These are phyloP conservation scores for Smittia sp. DNA, from an alignment of 2,888 invertebrate species.

Conservation along the genomic window DNA sequence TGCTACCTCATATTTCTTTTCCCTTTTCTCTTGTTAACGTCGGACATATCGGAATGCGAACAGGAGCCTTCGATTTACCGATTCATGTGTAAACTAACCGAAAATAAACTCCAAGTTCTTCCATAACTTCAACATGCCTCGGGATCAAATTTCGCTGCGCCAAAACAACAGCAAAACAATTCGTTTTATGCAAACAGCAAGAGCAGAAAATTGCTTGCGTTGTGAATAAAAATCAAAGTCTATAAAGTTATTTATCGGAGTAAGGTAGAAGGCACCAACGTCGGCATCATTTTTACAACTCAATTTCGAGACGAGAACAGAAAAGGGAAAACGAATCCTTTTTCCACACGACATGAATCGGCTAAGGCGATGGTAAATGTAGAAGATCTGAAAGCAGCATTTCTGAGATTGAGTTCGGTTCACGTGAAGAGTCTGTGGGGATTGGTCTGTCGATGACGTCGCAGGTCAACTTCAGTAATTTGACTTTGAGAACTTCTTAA, in stretches of 20 bases:
- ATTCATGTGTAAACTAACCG: conserved; percentile 13
- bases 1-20: conserved; percentile 8
- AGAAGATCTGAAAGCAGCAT: not conserved
- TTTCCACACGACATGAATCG: conserved; percentile 1
- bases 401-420: not conserved
- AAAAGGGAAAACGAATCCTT: conserved; percentile 6
- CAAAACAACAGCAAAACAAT: conserved; percentile 1
- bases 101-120: not conserved
- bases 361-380: not conserved
- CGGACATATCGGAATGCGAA: conserved; percentile 7
- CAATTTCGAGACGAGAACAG: conserved; percentile 6
- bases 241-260: conserved; percentile 22
- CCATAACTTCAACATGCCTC: not conserved
- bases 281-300: conserved; percentile 12
- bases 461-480: too few species aligned
- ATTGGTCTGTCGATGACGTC: too few species aligned
- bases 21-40: not conserved
- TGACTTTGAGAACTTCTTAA: too few species aligned
- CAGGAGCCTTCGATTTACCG: conserved; percentile 4
- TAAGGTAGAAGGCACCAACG: not conserved
- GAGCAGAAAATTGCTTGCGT: conserved; percentile 1
- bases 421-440: too few species aligned
- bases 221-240: conserved; percentile 25
- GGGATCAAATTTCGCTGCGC: not conserved
- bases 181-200: not conserved